phyloP scores from a whole-genome alignment of 1,140 invertebrate genomes.

The Aphis craccivora region DNA sequence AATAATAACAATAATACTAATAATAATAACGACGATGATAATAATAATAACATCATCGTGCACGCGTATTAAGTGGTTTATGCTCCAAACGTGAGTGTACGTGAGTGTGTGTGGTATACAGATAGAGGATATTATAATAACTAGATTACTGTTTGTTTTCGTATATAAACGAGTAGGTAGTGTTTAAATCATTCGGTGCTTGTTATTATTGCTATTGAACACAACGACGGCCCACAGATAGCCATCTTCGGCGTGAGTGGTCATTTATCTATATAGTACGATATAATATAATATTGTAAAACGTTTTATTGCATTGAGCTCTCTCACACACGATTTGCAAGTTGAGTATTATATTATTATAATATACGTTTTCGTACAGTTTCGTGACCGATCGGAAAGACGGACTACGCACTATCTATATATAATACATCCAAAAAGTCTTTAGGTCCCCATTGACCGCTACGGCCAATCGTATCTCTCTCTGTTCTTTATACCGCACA shows the following conservation, averaged over 20 bases:
- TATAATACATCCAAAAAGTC: not conserved
- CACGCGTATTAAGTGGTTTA: not conserved
- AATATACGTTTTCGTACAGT: not conserved
- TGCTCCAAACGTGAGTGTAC: not conserved
- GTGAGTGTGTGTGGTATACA: no score
- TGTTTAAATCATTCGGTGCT: conserved; percentile 8
- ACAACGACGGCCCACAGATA: not conserved
- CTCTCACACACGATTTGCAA: not conserved
- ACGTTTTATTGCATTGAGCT: not conserved
- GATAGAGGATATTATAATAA: not conserved
- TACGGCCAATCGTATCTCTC: not conserved
- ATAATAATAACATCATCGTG: not conserved
- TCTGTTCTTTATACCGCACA: no score
- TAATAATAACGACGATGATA: no score
- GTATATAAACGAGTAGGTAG: conserved; percentile 7
- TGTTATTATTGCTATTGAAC: not conserved
- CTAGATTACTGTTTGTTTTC: conserved; percentile 4
- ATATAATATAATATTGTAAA: not conserved
- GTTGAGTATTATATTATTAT: not conserved
- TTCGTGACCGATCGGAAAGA: not conserved
- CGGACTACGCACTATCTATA: not conserved
- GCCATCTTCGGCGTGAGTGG: not conserved
- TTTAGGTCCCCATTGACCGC: not conserved
- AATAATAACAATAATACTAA: not conserved
- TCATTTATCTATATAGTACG: not conserved